Conservation (phyloP, 1,140 invertebrate species). For the Cherax quadricarinatus region DNA sequence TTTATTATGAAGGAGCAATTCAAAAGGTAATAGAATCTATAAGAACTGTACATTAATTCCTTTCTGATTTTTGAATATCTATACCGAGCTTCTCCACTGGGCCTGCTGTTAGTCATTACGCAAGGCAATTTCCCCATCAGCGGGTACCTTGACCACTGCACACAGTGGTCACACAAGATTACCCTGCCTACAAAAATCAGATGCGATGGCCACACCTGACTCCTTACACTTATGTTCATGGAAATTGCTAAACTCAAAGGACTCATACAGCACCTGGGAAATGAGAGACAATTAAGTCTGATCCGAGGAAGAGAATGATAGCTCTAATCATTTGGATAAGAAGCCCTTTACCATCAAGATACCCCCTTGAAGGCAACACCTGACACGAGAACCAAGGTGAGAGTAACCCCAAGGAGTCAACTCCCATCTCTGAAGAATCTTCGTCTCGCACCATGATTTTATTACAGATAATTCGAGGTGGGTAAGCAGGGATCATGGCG, state of each 20-base stretch:
- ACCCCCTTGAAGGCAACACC: background rate
- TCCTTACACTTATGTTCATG: no score
- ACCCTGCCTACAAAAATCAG: background rate
- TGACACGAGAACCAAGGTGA: background rate
- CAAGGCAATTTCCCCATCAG: background rate
- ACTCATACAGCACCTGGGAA: no score
- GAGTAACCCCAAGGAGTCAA: background rate
- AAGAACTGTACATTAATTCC: no score
- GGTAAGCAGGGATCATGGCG: background rate
- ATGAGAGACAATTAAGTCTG: no score
- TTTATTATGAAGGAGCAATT: no score
- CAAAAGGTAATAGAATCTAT: no score
- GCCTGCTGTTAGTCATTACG: background rate
- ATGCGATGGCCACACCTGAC: background rate
- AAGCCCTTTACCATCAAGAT: background rate
- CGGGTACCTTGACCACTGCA: background rate
- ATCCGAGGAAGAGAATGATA: no score
- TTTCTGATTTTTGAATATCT: no score
- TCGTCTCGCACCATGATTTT: background rate
- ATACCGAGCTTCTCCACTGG: background rate
- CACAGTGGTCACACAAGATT: background rate
- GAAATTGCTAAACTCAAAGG: no score
- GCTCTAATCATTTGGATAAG: no score
- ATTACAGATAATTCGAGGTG: background rate
- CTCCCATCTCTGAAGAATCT: background rate